phyloP scores from a whole-genome alignment of 2,113 vertebrate genomes.

The Speoplatyrhinus poulsoni region DNA sequence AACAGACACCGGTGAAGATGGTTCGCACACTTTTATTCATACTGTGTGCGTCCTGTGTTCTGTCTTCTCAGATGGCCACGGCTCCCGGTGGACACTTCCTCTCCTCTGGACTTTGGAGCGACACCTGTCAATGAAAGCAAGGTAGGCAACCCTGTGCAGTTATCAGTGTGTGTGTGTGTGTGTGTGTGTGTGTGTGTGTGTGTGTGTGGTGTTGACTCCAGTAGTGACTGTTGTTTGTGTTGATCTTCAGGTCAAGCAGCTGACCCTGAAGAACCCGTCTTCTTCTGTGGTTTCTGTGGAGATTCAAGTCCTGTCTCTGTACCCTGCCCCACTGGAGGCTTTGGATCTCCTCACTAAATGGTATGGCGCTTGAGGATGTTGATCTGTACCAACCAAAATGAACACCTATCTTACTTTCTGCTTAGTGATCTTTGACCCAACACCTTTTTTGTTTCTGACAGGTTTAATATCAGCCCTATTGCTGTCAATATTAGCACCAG shows the following conservation, averaged over 20 bases:
- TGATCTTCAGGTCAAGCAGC: constrained; percentile 82
- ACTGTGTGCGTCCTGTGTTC: neutral
- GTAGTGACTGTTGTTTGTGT: neutral
- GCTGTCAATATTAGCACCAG: constrained; percentile 87
- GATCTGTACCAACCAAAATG: neutral
- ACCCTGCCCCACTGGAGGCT: constrained; percentile 85
- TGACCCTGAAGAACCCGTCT: constrained; percentile 90
- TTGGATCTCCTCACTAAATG: constrained; percentile 88
- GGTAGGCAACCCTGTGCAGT: constrained; percentile 67
- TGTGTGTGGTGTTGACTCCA: constrained; percentile 1
- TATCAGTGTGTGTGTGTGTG: neutral
- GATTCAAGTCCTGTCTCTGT: constrained; percentile 85
- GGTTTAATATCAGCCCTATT: constrained; percentile 86
- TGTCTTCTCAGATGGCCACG: constrained; percentile 78
- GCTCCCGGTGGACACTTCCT: constrained; percentile 76
- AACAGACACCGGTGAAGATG: neutral
- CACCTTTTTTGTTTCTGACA: constrained; percentile 67
- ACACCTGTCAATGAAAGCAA: constrained; percentile 87
- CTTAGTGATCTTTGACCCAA: constrained; percentile 1
- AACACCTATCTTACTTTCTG: neutral
- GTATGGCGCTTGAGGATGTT: constrained; percentile 62
- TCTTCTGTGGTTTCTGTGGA: constrained; percentile 87
- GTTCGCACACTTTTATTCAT: neutral
- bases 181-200: neutral
- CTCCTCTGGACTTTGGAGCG: constrained; percentile 85